Evolutionary conservation across 2,797 vertebrate genomes (phyloP).

Genomic region (Amazona finschi): DNA sequence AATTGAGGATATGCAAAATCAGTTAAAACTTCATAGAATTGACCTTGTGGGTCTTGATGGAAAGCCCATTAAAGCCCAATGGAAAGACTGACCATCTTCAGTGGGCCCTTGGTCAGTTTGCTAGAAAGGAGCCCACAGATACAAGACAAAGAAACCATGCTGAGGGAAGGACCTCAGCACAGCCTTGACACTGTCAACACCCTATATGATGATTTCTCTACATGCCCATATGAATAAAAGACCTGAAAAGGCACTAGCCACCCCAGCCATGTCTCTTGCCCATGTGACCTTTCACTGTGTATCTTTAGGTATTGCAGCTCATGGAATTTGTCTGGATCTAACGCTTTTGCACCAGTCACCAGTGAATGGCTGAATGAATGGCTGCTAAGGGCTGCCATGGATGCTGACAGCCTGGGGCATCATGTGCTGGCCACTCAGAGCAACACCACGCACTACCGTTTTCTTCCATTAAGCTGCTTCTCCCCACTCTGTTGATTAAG

Average conservation of each 20-base stretch:
- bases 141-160: neutral
- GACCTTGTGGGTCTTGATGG: neutral
- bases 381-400: neutral
- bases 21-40: neutral
- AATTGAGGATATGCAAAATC: neutral
- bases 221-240: neutral
- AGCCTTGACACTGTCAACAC: neutral
- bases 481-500: neutral
- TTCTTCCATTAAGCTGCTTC: neutral
- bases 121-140: neutral
- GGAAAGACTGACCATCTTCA: neutral
- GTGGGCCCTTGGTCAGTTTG: neutral
- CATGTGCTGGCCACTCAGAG: rapidly evolving
- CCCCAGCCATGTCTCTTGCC: neutral
- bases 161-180: neutral
- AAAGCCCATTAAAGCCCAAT: neutral
- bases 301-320: neutral
- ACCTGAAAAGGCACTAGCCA: neutral
- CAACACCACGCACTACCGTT: neutral
- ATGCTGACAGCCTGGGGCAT: neutral
- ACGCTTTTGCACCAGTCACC: neutral
- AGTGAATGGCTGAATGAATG: rapidly evolving
- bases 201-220: neutral
- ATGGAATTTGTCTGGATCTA: neutral
- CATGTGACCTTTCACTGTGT: rapidly evolving